Base-by-base conservation (phyloP, 2,113 vertebrate genomes). In the Cricetomys ansorgei region DNA sequence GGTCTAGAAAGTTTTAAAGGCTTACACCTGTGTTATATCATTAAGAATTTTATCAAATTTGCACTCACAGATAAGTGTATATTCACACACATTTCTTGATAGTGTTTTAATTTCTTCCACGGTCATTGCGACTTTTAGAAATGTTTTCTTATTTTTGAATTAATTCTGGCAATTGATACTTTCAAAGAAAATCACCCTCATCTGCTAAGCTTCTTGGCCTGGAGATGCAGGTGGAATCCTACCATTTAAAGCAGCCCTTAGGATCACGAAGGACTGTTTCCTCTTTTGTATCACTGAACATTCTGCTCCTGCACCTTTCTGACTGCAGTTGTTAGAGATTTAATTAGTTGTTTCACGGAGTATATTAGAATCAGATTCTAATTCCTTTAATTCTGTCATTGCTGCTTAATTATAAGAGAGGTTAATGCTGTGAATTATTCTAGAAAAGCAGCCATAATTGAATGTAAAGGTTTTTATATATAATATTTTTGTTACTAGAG, bases 191-290 rank as follows among this genome's bases (percentile, higher is more conserved):
- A 55, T 53, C 21, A 31, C 37, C 72, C 77, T 37, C 73, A 85
- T 81, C 81, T 84, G 16, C 90, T 69, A n/a, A 65, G 45, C 45
- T 69, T 72, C 72, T 81, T 91, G 89, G 70, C 89, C 65, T 67
- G 17, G 77, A 92, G 11, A 57, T 93, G 55, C 48, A 64, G 34
- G 27, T 34, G 73, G 79, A 34, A 48, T 87, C 43, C 62, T 94
- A 59, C 76, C 84, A 53, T 85, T 92, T 93, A 88, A 96, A 96
- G 76, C 43, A 64, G 43, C 53, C 40, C 80, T 96, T 37, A 96
- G 79, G 55, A 77, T 62, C 79, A 92, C 50, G 2, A 23, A 29
- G 95, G 72, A 45, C 94, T 37, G 67, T 70, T 45, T n/a, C 40
- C 53, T 95, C 65, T 87, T 89, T 92, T 72, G 25, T 81, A 17